Evolutionary conservation across 2,113 vertebrate species (phyloP), one percentile per base, ranked within the genome.

Genomic region (Phaethon lepturus): DNA sequence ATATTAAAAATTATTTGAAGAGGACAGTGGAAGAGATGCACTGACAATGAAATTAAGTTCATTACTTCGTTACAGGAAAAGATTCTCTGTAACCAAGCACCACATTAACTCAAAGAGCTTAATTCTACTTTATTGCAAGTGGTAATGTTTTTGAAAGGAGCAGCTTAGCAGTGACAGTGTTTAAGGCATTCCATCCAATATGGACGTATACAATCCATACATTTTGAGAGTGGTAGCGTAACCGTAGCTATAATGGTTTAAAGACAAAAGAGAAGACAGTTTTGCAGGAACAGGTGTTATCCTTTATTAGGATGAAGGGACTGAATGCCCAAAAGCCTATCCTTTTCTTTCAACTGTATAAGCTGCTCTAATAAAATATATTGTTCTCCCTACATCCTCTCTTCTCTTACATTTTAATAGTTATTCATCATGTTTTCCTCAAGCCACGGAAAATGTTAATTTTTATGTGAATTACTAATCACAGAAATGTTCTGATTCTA

Each of bases 311-410:
- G 77, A 50, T 59, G 38, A 69, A 92, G 79, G 68, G 31, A 33
- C 42, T 13, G 20, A 91, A 20, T 81, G 73, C 69, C 84, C 81
- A 2, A 60, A 94, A 90, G 12, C 73, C 66, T 58, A 20, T 6
- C 31, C 35, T 72, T 75, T 49, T 55, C 68, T 78, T 80, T 87
- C 73, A 75, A 84, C 68, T 87, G 69, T 75, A 56, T 44, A 47
- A 91, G 93, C 52, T 87, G 92, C 90, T 95, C 84, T 85, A 91
- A 91, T 94, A 86, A 94, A 95, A 85, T 40, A 9, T 19, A 31
- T 58, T 87, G 49, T 72, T 92, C 40, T 82, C 74, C 90, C 77
- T 35, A 16, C 35, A 47, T 64, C 84, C 87, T 76, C 33, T 60
- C 66, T 85, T 72, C 74, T 94, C 74, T 85, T 76, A 81, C 76